Conservation (phyloP, 2,797 vertebrate species). For the Hemibagrus guttatus region DNA sequence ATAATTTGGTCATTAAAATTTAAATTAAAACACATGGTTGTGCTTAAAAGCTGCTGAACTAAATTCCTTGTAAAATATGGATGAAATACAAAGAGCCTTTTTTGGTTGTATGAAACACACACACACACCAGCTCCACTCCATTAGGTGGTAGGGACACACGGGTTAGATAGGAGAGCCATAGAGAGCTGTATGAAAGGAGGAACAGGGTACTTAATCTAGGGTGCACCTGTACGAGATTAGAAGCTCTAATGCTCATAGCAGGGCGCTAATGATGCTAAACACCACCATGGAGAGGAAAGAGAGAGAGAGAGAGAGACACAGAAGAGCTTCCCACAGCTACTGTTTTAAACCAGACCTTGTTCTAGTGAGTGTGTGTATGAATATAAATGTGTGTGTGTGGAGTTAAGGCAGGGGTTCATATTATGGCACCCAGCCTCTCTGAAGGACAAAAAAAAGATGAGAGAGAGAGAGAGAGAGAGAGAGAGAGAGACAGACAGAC, state of each 20-base stretch:
- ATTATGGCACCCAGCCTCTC: no score
- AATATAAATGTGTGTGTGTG: not conserved
- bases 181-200: conserved; percentile 12
- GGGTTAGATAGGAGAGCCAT: not conserved
- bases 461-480: not conserved
- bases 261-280: conserved; percentile 50
- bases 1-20: not conserved
- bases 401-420: conserved; percentile 8
- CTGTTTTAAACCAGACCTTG: not conserved
- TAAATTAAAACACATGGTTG: not conserved
- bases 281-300: conserved; percentile 9
- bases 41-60: no score
- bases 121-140: not conserved
- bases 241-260: conserved; percentile 43
- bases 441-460: not conserved
- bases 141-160: conserved; percentile 15
- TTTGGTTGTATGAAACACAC: not conserved
- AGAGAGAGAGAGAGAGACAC: not conserved
- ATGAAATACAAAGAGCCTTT: not conserved
- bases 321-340: not conserved
- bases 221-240: conserved; percentile 57
- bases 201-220: conserved; percentile 39
- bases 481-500: not conserved
- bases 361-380: not conserved
- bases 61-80: not conserved